Conservation (phyloP, 2,113 vertebrate species). For the Thalassarche chlororhynchos region DNA sequence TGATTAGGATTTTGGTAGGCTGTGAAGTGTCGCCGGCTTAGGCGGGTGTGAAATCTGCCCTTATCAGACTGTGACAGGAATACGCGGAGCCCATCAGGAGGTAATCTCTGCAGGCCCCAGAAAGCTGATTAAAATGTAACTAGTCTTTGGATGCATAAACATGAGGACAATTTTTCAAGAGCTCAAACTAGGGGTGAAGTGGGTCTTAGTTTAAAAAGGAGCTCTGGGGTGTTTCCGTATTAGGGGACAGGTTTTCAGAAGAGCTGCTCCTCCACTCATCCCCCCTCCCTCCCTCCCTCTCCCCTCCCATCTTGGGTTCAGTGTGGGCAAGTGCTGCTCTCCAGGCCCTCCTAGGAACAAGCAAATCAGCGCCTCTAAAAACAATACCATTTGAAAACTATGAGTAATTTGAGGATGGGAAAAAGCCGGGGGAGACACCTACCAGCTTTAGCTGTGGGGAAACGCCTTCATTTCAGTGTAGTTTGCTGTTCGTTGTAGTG, state of each 20-base stretch:
- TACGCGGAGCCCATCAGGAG: conserved; percentile 50
- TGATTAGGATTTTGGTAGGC: conserved; percentile 33
- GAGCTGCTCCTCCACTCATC: background rate
- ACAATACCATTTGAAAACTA: background rate
- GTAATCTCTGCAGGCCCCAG: conserved; percentile 68
- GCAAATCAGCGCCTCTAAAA: background rate
- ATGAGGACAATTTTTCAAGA: conserved; percentile 49
- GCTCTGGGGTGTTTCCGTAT: background rate
- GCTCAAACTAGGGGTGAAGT: conserved; percentile 26
- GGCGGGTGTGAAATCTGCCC: conserved; percentile 51
- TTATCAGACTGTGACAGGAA: conserved; percentile 79
- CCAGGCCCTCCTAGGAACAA: background rate
- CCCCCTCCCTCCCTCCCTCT: background rate
- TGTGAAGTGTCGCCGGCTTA: conserved; percentile 25
- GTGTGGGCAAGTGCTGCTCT: background rate
- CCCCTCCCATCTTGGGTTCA: background rate
- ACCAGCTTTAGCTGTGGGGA: background rate
- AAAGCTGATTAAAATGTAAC: conserved; percentile 72
- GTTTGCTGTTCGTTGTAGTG: background rate
- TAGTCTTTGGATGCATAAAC: conserved; percentile 46
- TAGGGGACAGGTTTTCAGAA: background rate
- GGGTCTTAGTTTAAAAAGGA: conserved; percentile 3
- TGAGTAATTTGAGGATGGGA: background rate
- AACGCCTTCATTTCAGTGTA: background rate
- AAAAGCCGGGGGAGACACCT: background rate